phyloP scores from a whole-genome alignment of 2,113 vertebrate species.

The Mohoua ochrocephala region DNA sequence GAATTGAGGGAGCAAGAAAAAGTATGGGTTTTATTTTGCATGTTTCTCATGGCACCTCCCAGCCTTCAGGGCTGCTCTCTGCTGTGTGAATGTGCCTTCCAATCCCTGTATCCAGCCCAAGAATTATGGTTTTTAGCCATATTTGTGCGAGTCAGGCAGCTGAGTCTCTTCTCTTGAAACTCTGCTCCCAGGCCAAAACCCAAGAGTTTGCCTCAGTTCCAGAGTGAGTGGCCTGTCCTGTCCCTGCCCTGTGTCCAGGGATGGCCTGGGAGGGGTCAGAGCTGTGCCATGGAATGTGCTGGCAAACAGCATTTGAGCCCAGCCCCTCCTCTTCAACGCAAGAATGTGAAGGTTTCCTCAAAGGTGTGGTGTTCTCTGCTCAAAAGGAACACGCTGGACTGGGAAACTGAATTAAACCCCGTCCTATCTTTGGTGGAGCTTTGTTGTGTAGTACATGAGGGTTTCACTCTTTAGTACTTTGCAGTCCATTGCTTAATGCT shows the following conservation, averaged over 20 bases:
- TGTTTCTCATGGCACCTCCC: not conserved
- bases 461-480: not conserved
- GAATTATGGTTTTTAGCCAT: accelerated
- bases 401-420: not conserved
- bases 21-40: not conserved
- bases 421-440: not conserved
- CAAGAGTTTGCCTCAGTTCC: not conserved
- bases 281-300: not conserved
- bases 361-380: not conserved
- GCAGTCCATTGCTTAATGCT: not conserved
- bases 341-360: not conserved
- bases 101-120: not conserved
- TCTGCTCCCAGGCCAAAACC: not conserved
- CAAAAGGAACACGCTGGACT: not conserved
- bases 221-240: not conserved
- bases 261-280: not conserved
- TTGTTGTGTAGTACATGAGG: not conserved
- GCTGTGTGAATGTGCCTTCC: not conserved
- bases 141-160: not conserved
- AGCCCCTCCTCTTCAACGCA: not conserved
- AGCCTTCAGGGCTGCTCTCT: not conserved
- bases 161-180: not conserved
- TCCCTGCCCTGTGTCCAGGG: not conserved
- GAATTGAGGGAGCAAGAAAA: not conserved
- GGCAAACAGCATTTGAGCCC: not conserved